Evolutionary conservation across 2,113 vertebrate species (phyloP), one percentile per base, ranked within the genome.

Genomic region (Anhinga rufa): DNA sequence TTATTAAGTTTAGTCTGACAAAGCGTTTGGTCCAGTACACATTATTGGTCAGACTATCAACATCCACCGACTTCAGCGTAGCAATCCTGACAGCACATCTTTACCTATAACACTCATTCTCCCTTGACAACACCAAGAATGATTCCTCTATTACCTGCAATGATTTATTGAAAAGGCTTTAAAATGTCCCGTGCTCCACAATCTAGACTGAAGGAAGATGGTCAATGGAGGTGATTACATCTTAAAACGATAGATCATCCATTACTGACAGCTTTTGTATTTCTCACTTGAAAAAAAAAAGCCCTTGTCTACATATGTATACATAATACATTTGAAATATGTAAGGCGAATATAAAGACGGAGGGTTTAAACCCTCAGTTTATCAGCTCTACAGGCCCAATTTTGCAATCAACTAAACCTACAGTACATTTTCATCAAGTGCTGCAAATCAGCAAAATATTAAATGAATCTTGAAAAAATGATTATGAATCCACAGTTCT

Each of bases 381-480:
- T 98, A 98, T 98, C 98, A 95, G 94, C 95, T 94, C 97, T 96
- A 93, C 96, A 97, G 96, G 97, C 97, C 98, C 98, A 97, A 98
- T 98, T 98, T 98, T 98, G 97, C 97, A 98, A 98, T 98, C 98
- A 98, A 92, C 98, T 98, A 98, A 98, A 98, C 97, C 98, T 98
- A 98, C 97, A 98, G 98, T 98, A 98, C 98, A 98, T 98, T 98
- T 98, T 98, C 98, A 98, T 98, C 97, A 98, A 99, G 98, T 98
- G 98, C 96, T 98, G 98, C 98, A 99, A 99, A 99, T 99, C 98
- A 98, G 98, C 98, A 98, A 98, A 98, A 98, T 98, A 98, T 98
- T 98, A 98, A 98, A 98, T 98, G 98, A 98, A 99, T 98, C 98
- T 99, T 99, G 98, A 98, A 98, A 98, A 98, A 98, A 98, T 98